Evolutionary conservation across 2,113 vertebrate genomes (phyloP).

Genomic region (Ictalurus punctatus): DNA sequence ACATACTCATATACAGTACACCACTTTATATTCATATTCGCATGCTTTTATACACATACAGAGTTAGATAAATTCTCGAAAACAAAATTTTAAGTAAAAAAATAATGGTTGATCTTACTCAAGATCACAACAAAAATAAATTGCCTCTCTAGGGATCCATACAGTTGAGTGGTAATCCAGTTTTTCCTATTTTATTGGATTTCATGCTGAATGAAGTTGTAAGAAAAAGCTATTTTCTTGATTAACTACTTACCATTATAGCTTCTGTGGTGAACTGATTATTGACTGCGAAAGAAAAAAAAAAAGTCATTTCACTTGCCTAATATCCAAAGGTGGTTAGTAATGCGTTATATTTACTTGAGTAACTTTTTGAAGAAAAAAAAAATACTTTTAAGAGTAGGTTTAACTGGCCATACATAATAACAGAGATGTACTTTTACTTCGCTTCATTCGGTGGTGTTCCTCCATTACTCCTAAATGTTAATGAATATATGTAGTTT

Average conservation of each 20-base stretch:
- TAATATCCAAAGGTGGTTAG: background rate
- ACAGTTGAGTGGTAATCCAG: background rate
- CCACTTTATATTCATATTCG: background rate
- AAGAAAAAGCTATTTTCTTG: constrained; percentile 18
- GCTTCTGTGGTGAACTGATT: background rate
- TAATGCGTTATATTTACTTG: too few species aligned
- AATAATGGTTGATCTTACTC: background rate
- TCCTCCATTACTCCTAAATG: too few species aligned
- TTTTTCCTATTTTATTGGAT: background rate
- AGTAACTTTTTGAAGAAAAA: too few species aligned
- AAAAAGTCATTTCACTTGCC: background rate
- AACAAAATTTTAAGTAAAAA: background rate
- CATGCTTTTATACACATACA: constrained; percentile 16
- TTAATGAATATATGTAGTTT: too few species aligned
- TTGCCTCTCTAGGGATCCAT: background rate
- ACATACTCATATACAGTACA: constrained; percentile 15
- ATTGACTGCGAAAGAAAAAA: background rate
- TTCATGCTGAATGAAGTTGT: background rate
- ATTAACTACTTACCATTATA: background rate
- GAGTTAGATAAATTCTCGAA: background rate
- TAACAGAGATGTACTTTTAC: too few species aligned
- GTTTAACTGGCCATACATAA: too few species aligned
- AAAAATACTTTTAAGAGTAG: too few species aligned
- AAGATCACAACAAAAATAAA: background rate
- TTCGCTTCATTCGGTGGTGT: too few species aligned